Conservation (phyloP, 2,797 vertebrate species). For the Todus mexicanus region DNA sequence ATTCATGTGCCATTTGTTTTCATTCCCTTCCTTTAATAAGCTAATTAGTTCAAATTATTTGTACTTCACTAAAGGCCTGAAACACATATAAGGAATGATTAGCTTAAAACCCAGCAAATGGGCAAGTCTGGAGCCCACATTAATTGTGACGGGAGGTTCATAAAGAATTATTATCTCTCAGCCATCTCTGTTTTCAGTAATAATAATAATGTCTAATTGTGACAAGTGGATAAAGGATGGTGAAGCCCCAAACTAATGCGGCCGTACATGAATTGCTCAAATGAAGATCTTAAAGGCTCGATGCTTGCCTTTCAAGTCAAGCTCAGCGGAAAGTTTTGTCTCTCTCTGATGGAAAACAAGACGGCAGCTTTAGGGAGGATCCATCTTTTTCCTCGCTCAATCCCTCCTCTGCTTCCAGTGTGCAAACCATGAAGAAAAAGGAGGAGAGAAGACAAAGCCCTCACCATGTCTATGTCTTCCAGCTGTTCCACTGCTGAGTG, state of each 20-base stretch:
- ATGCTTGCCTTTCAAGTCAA: slow-evolving; percentile 28
- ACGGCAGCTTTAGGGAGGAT: neutral
- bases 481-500: neutral
- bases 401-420: neutral
- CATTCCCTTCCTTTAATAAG: slow-evolving; percentile 76
- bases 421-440: neutral
- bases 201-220: slow-evolving; percentile 70
- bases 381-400: neutral
- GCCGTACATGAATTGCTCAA: slow-evolving; percentile 63
- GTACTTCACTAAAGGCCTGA: slow-evolving; percentile 76
- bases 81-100: slow-evolving; percentile 77
- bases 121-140: slow-evolving; percentile 64
- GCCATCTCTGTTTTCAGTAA: slow-evolving; percentile 71
- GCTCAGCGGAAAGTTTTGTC: slow-evolving; percentile 39
- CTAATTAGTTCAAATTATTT: slow-evolving; percentile 83
- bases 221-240: slow-evolving; percentile 70
- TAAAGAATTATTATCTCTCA: slow-evolving; percentile 73
- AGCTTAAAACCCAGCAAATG: slow-evolving; percentile 71
- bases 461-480: neutral
- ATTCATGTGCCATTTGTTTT: slow-evolving; percentile 81
- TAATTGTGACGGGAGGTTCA: slow-evolving; percentile 74
- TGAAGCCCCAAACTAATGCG: slow-evolving; percentile 64
- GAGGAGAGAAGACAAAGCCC: neutral
- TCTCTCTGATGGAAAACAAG: neutral
- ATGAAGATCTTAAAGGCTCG: slow-evolving; percentile 30